These are phyloP conservation scores for Bombycilla garrulus DNA, from an alignment of 2,113 vertebrate genomes.

Conservation along the genomic window DNA sequence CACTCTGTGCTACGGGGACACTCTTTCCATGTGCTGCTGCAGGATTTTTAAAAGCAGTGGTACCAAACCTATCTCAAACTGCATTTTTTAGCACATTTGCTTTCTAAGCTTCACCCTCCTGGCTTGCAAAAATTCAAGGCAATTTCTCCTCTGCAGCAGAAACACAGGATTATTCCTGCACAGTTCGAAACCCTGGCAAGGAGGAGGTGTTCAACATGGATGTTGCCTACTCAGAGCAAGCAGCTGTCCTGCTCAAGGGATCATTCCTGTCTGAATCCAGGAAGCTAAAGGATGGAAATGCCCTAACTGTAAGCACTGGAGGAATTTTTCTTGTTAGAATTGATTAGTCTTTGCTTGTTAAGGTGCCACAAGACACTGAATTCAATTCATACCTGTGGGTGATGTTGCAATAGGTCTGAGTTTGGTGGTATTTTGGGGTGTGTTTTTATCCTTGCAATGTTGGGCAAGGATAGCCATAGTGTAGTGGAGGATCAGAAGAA, in stretches of 20 bases:
- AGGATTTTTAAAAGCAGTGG: background rate
- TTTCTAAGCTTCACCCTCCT: background rate
- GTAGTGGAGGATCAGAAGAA: background rate
- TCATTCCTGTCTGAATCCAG: constrained; percentile 55
- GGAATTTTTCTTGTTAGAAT: background rate
- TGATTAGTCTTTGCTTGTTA: background rate
- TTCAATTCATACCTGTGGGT: background rate
- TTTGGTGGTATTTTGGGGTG: background rate
- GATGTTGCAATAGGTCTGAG: background rate
- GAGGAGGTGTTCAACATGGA: constrained; percentile 83
- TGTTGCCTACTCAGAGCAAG: constrained; percentile 87
- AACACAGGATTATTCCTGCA: constrained; percentile 40
- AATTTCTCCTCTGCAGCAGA: background rate
- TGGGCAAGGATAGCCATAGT: background rate
- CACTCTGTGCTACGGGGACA: background rate
- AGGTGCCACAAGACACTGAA: background rate
- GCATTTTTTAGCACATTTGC: background rate
- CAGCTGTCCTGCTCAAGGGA: constrained; percentile 78
- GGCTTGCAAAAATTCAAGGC: background rate
- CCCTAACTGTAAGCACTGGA: constrained; percentile 77
- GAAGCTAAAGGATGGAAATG: constrained; percentile 72
- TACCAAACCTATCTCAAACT: background rate
- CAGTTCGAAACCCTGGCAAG: constrained; percentile 22
- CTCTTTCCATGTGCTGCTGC: background rate
- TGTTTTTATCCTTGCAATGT: background rate